These are phyloP conservation scores for Phortica okadai DNA, from an alignment of 2,888 invertebrate species.

Conservation along the genomic window DNA sequence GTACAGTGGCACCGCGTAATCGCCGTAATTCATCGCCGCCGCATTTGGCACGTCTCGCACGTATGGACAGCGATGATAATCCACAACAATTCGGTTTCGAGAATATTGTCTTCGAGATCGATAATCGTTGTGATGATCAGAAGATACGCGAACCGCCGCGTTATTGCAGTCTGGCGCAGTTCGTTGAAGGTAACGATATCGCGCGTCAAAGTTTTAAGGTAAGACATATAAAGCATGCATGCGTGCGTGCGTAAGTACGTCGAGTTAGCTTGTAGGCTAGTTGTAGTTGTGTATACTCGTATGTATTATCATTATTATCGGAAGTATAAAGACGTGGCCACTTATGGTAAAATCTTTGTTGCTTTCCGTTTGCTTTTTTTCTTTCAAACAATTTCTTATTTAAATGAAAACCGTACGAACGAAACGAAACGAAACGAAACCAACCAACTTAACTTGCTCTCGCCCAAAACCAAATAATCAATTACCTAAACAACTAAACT, in stretches of 20 bases:
- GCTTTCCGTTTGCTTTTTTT: conserved; percentile 65
- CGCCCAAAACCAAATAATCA: conserved; percentile 34
- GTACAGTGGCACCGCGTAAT: conserved; percentile 19
- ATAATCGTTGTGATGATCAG: conserved; percentile 77
- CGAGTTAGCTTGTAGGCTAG: background rate
- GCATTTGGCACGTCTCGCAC: conserved; percentile 76
- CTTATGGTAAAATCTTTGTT: conserved; percentile 70
- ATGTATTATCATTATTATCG: conserved; percentile 58
- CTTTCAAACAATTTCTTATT: conserved; percentile 58
- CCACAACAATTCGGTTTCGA: conserved; percentile 82
- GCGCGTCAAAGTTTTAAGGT: conserved; percentile 86
- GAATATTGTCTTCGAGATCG: conserved; percentile 82
- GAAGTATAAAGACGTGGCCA: conserved; percentile 58
- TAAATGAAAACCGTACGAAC: conserved; percentile 38
- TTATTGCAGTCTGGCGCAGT: conserved; percentile 88
- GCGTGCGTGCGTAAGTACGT: background rate
- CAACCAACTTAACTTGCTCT: conserved; percentile 32
- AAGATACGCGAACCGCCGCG: conserved; percentile 79
- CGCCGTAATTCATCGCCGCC: conserved; percentile 78
- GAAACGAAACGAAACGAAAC: conserved; percentile 34
- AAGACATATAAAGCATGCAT: conserved; percentile 42
- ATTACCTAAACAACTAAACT: conserved; percentile 36
- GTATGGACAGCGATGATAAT: conserved; percentile 76
- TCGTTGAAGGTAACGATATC: conserved; percentile 90
- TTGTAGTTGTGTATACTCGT: conserved; percentile 52